Percentiles rank a stretch among this genome's conserved stretches.
These are phyloP conservation scores for Enteromius afrohamiltoni DNA, from an alignment of 2,797 vertebrate genomes.

Conservation along the genomic window DNA sequence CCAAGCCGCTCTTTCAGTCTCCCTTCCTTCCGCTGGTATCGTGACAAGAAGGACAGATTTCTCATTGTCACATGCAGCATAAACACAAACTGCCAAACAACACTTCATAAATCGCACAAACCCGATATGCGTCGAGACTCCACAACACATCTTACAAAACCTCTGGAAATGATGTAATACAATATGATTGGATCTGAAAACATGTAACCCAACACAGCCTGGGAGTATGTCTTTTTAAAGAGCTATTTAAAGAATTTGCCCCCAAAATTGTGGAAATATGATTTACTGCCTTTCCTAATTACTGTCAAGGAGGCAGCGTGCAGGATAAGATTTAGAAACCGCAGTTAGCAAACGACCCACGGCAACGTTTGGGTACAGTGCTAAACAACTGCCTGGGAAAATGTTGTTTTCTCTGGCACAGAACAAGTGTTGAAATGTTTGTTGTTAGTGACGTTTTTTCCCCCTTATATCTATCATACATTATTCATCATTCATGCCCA, in stretches of 20 bases:
- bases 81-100: slow-evolving; percentile 27
- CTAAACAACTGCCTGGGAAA: slow-evolving; percentile 47
- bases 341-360: slow-evolving; percentile 53
- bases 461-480: slow-evolving; percentile 58
- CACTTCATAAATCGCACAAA: slow-evolving; percentile 29
- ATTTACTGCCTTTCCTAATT: slow-evolving; percentile 67
- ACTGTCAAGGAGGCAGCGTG: slow-evolving; percentile 56
- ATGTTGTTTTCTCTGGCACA: slow-evolving; percentile 29
- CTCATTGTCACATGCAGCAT: not conserved
- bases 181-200: slow-evolving; percentile 32
- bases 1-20: slow-evolving; percentile 10
- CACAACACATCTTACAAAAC: not conserved
- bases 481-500: slow-evolving; percentile 71
- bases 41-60: slow-evolving; percentile 9
- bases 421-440: slow-evolving; percentile 47
- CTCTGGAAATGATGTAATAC: slow-evolving; percentile 16
- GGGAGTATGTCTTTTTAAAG: slow-evolving; percentile 47
- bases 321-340: slow-evolving; percentile 51
- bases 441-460: not conserved
- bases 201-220: slow-evolving; percentile 23
- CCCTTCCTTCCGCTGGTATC: not conserved
- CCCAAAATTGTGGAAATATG: slow-evolving; percentile 63
- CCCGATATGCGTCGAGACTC: not conserved
- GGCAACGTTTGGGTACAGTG: slow-evolving; percentile 35
- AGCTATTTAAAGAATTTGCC: slow-evolving; percentile 66